Conservation (phyloP, 92 coral and sea anemone genomes). For the Muricea muricata region DNA sequence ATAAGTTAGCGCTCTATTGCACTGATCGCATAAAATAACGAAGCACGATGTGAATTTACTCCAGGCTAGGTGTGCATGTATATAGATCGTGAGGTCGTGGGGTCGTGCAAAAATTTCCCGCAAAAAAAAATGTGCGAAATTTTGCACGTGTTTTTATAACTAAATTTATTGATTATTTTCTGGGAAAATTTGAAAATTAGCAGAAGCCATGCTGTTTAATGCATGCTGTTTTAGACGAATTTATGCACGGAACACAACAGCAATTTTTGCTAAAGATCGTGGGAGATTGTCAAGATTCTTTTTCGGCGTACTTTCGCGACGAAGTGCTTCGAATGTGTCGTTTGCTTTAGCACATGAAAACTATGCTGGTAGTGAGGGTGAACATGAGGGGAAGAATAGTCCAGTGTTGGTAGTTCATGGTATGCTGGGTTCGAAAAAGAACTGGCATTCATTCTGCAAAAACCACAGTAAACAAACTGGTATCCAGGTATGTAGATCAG, state of each 20-base stretch:
- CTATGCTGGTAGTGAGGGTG: not conserved
- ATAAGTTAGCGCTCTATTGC: too few species aligned
- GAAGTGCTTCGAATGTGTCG: not conserved
- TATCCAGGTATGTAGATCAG: conserved; percentile 79
- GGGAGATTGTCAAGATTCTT: not conserved
- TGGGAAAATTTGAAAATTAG: not conserved
- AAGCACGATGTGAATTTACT: too few species aligned
- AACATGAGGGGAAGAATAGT: conserved; percentile 1
- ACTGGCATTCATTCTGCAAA: conserved; percentile 88
- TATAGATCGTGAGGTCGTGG: too few species aligned
- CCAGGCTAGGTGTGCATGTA: too few species aligned
- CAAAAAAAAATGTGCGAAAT: not conserved
- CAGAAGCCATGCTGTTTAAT: not conserved
- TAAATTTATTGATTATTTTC: not conserved
- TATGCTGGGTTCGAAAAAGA: conserved; percentile 91
- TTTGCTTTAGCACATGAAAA: conserved; percentile 12
- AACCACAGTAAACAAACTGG: conserved; percentile 72
- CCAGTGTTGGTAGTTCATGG: conserved; percentile 95
- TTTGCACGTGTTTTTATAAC: not conserved
- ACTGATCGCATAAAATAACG: too few species aligned
- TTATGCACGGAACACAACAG: not conserved
- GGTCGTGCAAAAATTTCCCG: not conserved
- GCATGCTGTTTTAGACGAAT: not conserved
- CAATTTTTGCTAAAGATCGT: not conserved
- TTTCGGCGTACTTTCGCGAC: not conserved